Evolutionary conservation across 64 coral and sea anemone genomes (phyloP).

Genomic region (Stichodactyla mertensii): DNA sequence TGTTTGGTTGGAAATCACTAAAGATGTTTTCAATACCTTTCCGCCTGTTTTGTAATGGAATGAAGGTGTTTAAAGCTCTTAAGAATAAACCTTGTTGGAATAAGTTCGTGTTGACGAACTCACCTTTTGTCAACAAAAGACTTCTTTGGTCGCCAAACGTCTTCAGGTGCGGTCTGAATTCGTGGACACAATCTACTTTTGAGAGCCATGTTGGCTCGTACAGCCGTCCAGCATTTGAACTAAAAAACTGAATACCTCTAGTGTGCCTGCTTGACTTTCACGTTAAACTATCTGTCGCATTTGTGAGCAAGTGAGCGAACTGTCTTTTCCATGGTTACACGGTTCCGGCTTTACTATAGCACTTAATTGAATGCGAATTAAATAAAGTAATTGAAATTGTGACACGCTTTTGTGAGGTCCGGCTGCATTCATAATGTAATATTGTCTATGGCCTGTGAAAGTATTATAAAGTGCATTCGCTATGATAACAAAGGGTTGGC

Average conservation of each 20-base stretch:
- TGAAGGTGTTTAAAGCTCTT: too few species aligned
- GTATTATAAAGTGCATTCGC: not conserved
- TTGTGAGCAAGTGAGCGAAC: not conserved
- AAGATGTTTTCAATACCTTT: too few species aligned
- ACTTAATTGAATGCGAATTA: constrained; percentile 17
- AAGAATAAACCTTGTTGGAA: not conserved
- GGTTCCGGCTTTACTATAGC: not conserved
- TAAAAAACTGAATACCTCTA: not conserved
- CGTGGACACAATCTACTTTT: not conserved
- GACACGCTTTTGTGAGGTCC: not conserved
- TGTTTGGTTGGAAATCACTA: too few species aligned
- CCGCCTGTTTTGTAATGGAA: too few species aligned
- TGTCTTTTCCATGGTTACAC: not conserved
- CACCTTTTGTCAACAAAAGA: constrained; percentile 9
- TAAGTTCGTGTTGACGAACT: not conserved
- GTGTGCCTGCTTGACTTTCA: not conserved
- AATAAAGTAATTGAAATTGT: constrained; percentile 6
- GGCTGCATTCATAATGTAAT: not conserved
- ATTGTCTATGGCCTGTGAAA: not conserved
- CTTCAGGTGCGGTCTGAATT: not conserved
- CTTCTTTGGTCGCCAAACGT: not conserved
- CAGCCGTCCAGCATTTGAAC: not conserved
- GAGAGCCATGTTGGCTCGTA: not conserved
- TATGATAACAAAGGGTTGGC: not conserved
- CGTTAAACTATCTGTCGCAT: not conserved